phyloP scores from a whole-genome alignment of 1,140 invertebrate genomes.

The Rhagoletis zephyria region DNA sequence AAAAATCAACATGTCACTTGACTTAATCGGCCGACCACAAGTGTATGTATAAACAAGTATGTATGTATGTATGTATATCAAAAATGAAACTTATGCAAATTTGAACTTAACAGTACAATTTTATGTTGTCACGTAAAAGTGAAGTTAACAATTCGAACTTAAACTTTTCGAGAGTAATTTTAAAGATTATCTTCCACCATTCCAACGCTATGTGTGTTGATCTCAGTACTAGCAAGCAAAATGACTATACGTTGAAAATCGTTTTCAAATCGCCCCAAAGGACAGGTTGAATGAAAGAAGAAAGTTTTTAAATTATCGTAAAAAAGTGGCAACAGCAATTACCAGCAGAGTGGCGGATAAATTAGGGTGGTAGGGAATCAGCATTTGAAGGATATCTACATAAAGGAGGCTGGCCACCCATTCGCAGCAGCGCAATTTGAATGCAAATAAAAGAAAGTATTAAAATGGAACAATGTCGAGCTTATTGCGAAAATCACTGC shows the following conservation, averaged over 20 bases:
- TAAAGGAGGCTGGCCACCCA: background rate
- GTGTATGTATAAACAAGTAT: too few species aligned
- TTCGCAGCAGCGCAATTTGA: background rate
- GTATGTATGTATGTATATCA: too few species aligned
- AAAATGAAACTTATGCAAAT: conserved; percentile 5
- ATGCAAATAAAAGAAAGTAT: conserved; percentile 32
- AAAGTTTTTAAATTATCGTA: background rate
- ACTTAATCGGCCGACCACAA: too few species aligned
- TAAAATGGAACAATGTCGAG: background rate
- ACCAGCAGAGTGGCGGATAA: too few species aligned
- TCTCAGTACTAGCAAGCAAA: background rate
- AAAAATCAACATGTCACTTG: too few species aligned
- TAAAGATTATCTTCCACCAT: background rate
- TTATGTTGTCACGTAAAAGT: background rate
- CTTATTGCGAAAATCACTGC: conserved; percentile 25
- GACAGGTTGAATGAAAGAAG: background rate
- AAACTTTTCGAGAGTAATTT: background rate
- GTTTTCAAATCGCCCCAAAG: conserved; percentile 43
- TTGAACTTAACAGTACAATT: background rate
- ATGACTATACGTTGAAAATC: conserved; percentile 29
- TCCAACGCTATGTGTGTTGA: too few species aligned
- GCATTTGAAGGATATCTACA: background rate
- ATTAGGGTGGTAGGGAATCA: background rate
- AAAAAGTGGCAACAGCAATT: too few species aligned
- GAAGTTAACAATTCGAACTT: background rate